These are phyloP conservation scores for Lissocephala sabroskyi DNA, from an alignment of 2,888 invertebrate genomes.

Conservation along the genomic window DNA sequence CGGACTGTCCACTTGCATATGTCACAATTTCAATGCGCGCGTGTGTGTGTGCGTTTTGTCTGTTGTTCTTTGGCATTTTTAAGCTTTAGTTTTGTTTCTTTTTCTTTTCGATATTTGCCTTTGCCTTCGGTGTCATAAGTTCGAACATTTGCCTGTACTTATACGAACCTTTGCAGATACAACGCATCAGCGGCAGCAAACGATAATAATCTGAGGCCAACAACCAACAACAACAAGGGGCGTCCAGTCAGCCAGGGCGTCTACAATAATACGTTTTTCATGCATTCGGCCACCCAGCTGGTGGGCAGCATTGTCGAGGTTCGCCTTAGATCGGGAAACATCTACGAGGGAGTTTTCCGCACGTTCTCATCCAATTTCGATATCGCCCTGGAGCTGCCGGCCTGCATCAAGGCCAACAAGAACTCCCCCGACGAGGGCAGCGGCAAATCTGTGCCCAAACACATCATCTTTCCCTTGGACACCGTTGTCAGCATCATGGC, in stretches of 20 bases:
- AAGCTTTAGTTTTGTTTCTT: slow-evolving; percentile 5
- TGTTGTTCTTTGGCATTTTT: slow-evolving; percentile 10
- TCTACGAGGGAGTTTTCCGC: slow-evolving; percentile 92
- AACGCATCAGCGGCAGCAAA: too few species aligned
- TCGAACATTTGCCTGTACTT: too few species aligned
- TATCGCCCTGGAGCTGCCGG: slow-evolving; percentile 89
- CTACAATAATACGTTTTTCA: slow-evolving; percentile 90
- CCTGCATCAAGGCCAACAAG: slow-evolving; percentile 74
- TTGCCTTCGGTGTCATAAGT: not conserved
- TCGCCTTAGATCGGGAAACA: slow-evolving; percentile 85
- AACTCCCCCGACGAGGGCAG: slow-evolving; percentile 68
- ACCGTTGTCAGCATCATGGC: slow-evolving; percentile 89
- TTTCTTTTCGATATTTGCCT: not conserved
- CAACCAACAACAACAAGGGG: slow-evolving; percentile 73
- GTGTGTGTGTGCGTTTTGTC: slow-evolving; percentile 26
- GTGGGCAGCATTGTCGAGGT: slow-evolving; percentile 88
- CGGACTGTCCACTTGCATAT: slow-evolving; percentile 25
- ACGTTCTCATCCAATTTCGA: slow-evolving; percentile 93
- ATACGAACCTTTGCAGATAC: slow-evolving; percentile 56
- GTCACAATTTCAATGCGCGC: slow-evolving; percentile 5
- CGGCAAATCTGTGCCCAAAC: slow-evolving; percentile 59
- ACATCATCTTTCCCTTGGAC: slow-evolving; percentile 82
- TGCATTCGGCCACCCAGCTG: slow-evolving; percentile 89
- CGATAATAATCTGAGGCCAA: slow-evolving; percentile 60
- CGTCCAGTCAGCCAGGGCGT: slow-evolving; percentile 86